Conservation (phyloP, 2,113 vertebrate species). For the Brachypodius melanocephalos region DNA sequence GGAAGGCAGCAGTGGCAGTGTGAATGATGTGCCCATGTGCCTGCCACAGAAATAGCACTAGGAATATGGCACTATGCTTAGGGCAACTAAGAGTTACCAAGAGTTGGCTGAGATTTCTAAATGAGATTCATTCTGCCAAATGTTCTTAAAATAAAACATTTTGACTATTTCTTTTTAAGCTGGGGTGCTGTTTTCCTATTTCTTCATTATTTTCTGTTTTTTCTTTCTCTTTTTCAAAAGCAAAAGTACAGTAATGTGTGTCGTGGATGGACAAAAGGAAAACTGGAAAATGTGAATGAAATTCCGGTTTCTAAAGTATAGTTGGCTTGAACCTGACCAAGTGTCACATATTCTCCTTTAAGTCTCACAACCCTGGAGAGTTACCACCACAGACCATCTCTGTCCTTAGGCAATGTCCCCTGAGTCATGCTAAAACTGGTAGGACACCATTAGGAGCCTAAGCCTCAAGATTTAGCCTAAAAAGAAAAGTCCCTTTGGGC, state of each 20-base stretch:
- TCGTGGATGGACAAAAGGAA: neutral
- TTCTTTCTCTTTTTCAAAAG: neutral
- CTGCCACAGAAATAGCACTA: rapidly evolving
- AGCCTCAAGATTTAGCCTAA: neutral
- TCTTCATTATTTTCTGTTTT: neutral
- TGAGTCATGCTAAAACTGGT: neutral
- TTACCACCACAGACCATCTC: neutral
- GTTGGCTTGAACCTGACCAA: neutral
- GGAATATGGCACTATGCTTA: neutral
- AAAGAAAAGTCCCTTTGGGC: neutral
- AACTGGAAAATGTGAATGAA: neutral
- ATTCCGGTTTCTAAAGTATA: neutral
- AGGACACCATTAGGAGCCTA: neutral
- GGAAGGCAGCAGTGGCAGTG: neutral
- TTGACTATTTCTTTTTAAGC: neutral
- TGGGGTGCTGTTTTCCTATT: neutral
- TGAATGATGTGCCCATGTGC: neutral
- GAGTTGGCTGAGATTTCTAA: neutral
- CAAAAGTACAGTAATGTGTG: neutral
- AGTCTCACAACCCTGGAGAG: neutral
- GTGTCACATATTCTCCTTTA: neutral
- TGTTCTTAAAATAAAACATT: neutral
- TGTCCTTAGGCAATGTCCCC: neutral
- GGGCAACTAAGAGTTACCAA: neutral
- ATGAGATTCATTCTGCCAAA: neutral